These are phyloP conservation scores for Gymnobelideus leadbeateri DNA, from an alignment of 2,113 vertebrate genomes.

Conservation along the genomic window DNA sequence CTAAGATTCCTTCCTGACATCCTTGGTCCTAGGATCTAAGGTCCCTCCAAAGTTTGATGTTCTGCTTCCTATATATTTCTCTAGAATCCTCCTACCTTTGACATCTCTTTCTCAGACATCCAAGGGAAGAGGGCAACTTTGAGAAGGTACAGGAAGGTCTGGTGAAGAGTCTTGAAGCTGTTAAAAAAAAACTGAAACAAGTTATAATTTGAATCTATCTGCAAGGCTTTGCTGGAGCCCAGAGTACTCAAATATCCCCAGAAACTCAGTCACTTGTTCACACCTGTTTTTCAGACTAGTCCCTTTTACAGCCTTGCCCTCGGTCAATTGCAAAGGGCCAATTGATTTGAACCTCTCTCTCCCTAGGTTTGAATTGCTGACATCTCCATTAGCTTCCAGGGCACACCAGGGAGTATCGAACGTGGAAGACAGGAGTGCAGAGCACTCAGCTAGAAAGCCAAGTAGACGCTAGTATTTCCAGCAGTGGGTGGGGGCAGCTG, in stretches of 20 bases:
- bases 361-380: not conserved
- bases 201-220: not conserved
- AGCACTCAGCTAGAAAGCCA: not conserved
- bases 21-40: not conserved
- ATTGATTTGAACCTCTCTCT: conserved; percentile 6
- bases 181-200: not conserved
- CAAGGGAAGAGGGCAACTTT: not conserved
- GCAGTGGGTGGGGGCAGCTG: not conserved
- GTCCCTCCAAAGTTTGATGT: not conserved
- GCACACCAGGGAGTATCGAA: not conserved
- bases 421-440: not conserved
- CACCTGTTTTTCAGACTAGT: not conserved
- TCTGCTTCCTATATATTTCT: not conserved
- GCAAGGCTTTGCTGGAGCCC: not conserved
- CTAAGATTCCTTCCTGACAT: not conserved
- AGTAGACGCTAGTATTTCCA: not conserved
- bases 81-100: not conserved
- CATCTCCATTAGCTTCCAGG: not conserved
- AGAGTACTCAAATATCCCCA: not conserved
- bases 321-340: not conserved
- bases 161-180: not conserved
- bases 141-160: not conserved
- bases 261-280: not conserved
- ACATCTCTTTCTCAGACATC: not conserved
- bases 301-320: not conserved